Conservation (phyloP, 2,888 invertebrate genomes). For the Cylloceria caligata region DNA sequence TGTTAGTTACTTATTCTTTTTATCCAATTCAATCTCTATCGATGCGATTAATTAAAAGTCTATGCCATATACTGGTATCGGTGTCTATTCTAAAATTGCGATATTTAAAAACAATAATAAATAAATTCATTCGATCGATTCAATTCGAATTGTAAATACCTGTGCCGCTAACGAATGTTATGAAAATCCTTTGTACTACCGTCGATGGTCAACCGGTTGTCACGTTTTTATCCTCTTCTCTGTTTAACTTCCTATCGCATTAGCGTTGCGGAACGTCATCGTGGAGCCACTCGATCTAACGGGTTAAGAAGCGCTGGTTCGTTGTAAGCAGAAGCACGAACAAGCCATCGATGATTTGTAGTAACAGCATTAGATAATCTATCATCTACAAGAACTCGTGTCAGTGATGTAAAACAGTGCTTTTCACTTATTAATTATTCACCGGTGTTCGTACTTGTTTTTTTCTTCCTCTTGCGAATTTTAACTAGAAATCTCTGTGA, state of each 20-base stretch:
- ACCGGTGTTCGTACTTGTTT: neutral
- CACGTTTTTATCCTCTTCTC: slow-evolving; percentile 7
- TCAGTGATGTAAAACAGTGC: neutral
- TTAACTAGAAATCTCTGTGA: neutral
- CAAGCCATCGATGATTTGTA: neutral
- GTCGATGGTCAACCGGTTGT: slow-evolving; percentile 38
- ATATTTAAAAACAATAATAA: too few species aligned
- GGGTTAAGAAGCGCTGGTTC: slow-evolving; percentile 26
- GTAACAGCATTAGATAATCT: slow-evolving; percentile 4
- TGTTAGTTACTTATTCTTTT: too few species aligned
- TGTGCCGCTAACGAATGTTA: neutral
- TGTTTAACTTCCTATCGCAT: slow-evolving; percentile 73
- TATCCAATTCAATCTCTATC: too few species aligned
- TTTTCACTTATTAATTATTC: slow-evolving; percentile 17
- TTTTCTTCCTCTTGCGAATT: slow-evolving; percentile 4
- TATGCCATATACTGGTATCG: too few species aligned
- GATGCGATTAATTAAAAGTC: too few species aligned
- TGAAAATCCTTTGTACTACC: slow-evolving; percentile 5
- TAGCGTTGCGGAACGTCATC: slow-evolving; percentile 62
- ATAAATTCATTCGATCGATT: neutral
- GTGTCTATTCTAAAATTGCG: too few species aligned
- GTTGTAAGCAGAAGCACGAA: neutral
- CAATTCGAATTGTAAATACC: neutral
- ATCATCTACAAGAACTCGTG: neutral
- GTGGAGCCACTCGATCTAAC: slow-evolving; percentile 70